Percentiles rank a stretch among this genome's conserved stretches.
These are phyloP conservation scores for Lasius fuliginosus DNA, from an alignment of 2,888 invertebrate genomes.

Conservation along the genomic window DNA sequence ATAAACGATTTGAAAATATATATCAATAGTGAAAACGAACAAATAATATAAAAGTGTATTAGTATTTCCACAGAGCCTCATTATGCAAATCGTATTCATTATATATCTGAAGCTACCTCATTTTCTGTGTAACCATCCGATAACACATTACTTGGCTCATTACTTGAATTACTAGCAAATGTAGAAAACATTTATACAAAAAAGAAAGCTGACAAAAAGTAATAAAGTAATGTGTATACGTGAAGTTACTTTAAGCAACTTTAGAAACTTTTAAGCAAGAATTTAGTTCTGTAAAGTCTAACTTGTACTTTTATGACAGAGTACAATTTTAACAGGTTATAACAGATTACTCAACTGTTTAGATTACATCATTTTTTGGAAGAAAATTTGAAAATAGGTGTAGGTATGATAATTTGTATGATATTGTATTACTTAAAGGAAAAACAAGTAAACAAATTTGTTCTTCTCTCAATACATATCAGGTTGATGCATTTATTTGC, in stretches of 20 bases:
- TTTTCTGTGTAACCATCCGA: constrained; percentile 17
- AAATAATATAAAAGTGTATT: not conserved
- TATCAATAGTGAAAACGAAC: not conserved
- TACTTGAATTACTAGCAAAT: constrained; percentile 12
- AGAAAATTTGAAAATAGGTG: not conserved
- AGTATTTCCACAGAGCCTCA: not conserved
- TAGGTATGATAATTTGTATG: not conserved
- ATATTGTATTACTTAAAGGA: not conserved
- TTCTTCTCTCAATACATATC: not conserved
- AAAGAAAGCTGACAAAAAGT: not conserved
- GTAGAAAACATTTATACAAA: constrained; percentile 42
- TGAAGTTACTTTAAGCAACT: not conserved
- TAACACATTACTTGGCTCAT: constrained; percentile 26
- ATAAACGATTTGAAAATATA: not conserved
- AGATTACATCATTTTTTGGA: not conserved
- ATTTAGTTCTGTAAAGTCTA: constrained; percentile 11
- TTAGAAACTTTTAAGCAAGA: not conserved
- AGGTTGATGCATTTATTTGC: too few species aligned
- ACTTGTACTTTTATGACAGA: constrained; percentile 9
- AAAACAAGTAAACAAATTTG: not conserved
- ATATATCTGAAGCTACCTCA: constrained; percentile 1
- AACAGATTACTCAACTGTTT: constrained; percentile 31
- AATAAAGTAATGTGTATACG: not conserved
- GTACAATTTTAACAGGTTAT: constrained; percentile 34
- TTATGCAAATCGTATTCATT: not conserved